Evolutionary conservation across 2,797 vertebrate genomes (phyloP).

Genomic region (Tympanoctomys barrerae): DNA sequence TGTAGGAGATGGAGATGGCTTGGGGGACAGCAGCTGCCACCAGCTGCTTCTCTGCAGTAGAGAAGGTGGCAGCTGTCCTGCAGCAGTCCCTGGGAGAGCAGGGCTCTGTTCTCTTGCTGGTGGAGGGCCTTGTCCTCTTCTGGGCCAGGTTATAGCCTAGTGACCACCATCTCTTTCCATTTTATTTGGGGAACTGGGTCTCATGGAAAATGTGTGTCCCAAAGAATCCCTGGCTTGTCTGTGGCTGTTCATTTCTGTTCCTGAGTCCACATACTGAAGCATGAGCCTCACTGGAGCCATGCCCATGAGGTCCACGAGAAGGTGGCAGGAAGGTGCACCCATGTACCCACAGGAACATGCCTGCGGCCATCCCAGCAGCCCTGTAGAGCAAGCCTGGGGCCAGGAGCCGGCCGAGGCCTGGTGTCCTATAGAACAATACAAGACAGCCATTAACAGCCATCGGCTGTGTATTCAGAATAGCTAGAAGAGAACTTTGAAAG

Average conservation of each 20-base stretch:
- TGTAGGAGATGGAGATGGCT: neutral
- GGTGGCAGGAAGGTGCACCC: neutral
- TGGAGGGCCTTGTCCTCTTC: neutral
- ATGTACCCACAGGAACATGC: fast-evolving
- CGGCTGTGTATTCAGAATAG: neutral
- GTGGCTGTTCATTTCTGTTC: neutral
- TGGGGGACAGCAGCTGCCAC: neutral
- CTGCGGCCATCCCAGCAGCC: no score
- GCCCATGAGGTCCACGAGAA: fast-evolving
- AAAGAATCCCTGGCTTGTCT: neutral
- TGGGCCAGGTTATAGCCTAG: neutral
- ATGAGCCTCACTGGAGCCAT: neutral
- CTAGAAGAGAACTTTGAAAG: neutral
- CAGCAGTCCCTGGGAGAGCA: no score
- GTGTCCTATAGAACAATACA: no score
- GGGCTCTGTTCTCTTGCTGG: neutral
- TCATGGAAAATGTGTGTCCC: neutral
- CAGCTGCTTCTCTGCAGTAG: neutral
- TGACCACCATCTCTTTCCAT: neutral
- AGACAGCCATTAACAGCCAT: neutral
- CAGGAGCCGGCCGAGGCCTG: neutral
- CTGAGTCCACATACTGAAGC: neutral
- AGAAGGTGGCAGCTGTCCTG: neutral
- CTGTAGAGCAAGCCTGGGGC: neutral
- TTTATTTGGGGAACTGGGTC: neutral